Evolutionary conservation across 1,140 invertebrate genomes (phyloP).

Genomic region (Drosophila equinoxialis): DNA sequence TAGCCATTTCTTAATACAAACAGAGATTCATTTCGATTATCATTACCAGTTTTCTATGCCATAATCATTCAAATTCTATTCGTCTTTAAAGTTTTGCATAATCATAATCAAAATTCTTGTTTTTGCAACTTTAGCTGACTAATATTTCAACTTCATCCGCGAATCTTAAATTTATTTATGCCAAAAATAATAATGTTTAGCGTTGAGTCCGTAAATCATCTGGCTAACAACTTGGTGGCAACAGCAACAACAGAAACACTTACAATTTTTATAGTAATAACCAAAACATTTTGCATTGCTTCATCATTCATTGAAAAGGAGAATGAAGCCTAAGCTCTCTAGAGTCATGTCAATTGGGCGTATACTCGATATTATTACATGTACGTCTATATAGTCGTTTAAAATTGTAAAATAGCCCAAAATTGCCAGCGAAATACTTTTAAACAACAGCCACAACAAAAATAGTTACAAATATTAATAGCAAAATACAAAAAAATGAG

Average conservation of each 20-base stretch:
- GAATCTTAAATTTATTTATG: background rate
- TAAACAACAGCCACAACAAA: slow-evolving; percentile 37
- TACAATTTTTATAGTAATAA: slow-evolving; percentile 34
- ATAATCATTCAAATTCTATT: background rate
- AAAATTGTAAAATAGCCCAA: slow-evolving; percentile 59
- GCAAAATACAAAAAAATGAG: slow-evolving; percentile 38
- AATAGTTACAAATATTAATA: slow-evolving; percentile 61
- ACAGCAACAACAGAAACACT: background rate
- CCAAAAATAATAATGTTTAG: slow-evolving; percentile 30
- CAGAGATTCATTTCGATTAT: too few relatives aligned
- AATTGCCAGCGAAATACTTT: slow-evolving; percentile 45
- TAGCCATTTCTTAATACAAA: background rate
- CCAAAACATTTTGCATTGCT: slow-evolving; percentile 46
- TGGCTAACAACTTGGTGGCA: slow-evolving; percentile 41
- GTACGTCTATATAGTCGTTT: slow-evolving; percentile 21
- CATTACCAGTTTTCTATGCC: background rate
- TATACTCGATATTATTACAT: slow-evolving; percentile 67
- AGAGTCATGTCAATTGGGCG: slow-evolving; percentile 44
- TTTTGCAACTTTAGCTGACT: background rate
- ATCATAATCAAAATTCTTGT: background rate
- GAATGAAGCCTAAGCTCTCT: background rate
- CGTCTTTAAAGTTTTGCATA: background rate
- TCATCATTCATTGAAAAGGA: slow-evolving; percentile 20
- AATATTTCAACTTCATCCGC: background rate
- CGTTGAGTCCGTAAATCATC: slow-evolving; percentile 51